Conservation (phyloP, 2,113 vertebrate genomes). For the Misgurnus mizolepis region DNA sequence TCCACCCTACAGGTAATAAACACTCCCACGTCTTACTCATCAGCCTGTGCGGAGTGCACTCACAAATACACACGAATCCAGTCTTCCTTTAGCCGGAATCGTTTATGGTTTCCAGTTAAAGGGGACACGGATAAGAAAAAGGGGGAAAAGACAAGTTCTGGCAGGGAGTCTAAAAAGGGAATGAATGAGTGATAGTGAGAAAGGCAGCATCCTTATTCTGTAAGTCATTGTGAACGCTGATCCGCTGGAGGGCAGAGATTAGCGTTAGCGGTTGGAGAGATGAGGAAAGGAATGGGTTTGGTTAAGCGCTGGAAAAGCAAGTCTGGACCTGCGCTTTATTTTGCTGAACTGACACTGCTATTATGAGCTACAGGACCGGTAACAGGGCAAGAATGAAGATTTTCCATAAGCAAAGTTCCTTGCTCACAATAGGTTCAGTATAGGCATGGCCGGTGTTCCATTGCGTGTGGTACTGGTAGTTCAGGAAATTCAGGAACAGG, state of each 20-base stretch:
- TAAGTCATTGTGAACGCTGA: slow-evolving; percentile 13
- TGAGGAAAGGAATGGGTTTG: slow-evolving; percentile 33
- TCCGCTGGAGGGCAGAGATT: slow-evolving; percentile 39
- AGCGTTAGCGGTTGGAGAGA: slow-evolving; percentile 19
- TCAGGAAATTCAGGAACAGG: too few species aligned
- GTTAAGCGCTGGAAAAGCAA: slow-evolving; percentile 28
- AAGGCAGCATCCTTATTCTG: slow-evolving; percentile 7
- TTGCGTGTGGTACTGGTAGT: neutral
- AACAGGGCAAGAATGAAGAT: neutral
- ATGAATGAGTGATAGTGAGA: neutral
- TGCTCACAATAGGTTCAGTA: slow-evolving; percentile 22
- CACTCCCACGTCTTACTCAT: slow-evolving; percentile 52
- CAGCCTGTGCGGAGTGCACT: slow-evolving; percentile 33
- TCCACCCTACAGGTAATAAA: slow-evolving; percentile 44
- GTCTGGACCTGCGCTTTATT: slow-evolving; percentile 28
- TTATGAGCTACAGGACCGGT: slow-evolving; percentile 32
- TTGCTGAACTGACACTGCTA: slow-evolving; percentile 7
- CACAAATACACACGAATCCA: slow-evolving; percentile 40
- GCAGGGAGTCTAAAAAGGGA: slow-evolving; percentile 7
- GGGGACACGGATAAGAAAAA: neutral
- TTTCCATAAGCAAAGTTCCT: slow-evolving; percentile 13
- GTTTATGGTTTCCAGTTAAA: slow-evolving; percentile 48
- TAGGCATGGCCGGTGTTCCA: slow-evolving; percentile 11
- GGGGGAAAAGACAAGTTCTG: slow-evolving; percentile 26
- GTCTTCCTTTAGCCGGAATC: slow-evolving; percentile 30